Evolutionary conservation across 2,888 invertebrate genomes (phyloP), one percentile per base, ranked within the genome.

Genomic region (Synanthedon formicaeformis): DNA sequence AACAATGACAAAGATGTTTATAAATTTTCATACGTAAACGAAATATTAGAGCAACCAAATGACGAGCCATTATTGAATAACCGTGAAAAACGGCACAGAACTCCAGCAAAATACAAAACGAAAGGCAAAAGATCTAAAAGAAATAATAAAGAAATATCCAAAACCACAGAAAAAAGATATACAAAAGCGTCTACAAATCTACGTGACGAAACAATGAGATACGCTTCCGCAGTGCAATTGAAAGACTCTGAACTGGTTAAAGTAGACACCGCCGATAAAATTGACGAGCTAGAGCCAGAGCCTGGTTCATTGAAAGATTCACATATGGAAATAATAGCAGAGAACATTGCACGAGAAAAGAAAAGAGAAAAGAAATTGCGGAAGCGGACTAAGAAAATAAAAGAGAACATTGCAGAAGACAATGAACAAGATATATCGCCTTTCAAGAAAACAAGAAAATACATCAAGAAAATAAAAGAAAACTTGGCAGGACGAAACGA

Each of bases 201-300:
- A 51, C 54, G 69, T 4, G 81, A 83, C 59, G 78, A 85, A 68
- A 71, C 58, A 57, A 78, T 83, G 74, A 74, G 83, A 57, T 60
- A 71, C 2, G 58, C 58, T 0, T 53, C 55, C 0, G 56, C 58
- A 49, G 75, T 78, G 55, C 55, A 57, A 3, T 60, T 81, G 10
- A 69, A 84, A 54, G 71, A 69, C 0, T 82, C 83, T 4, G 27
- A 27, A 27, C 27, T 27, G 1, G 27, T 8, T 27, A 27, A 27
- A 27, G 27, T 27, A 27, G 6, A 27, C 27, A 27, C 27, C 27
- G 2, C 45, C n/a, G n/a, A 13, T n/a, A 13, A n/a, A 45, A 50
- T 56, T 0, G 55, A 56, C 8, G 69, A 71, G 48, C 61, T 66
- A 10, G 60, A 65, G 48, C 61, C 67, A 10, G 60, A 65, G 51